Percentiles rank a stretch among this genome's conserved stretches.
These are phyloP conservation scores for Phaethon lepturus DNA, from an alignment of 2,113 vertebrate genomes.

Conservation along the genomic window DNA sequence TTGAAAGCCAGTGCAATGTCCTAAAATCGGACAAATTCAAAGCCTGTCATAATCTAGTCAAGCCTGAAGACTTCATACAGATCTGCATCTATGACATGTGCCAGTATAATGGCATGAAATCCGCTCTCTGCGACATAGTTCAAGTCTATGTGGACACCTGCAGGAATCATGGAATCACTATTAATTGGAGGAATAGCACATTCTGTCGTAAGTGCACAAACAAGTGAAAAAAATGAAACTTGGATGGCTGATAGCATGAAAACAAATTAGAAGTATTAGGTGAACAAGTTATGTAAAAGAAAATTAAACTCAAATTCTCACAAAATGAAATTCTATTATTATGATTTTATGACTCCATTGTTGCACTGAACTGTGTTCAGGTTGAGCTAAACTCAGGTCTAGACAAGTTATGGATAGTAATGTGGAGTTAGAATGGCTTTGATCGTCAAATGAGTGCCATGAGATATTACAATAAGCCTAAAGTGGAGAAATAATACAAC, in stretches of 20 bases:
- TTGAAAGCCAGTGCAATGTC: conserved; percentile 65
- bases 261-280: neutral
- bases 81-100: conserved; percentile 75
- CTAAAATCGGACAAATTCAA: conserved; percentile 62
- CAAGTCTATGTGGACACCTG: conserved; percentile 73
- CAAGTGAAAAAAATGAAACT: neutral
- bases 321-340: neutral
- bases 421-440: neutral
- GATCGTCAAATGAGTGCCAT: neutral
- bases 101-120: conserved; percentile 68
- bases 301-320: neutral
- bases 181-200: conserved; percentile 69
- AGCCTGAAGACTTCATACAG: conserved; percentile 63
- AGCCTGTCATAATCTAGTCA: conserved; percentile 57
- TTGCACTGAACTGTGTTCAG: neutral
- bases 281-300: neutral
- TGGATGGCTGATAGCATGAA: neutral
- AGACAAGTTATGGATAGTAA: neutral
- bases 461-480: neutral
- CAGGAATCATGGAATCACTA: conserved; percentile 49
- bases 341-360: neutral
- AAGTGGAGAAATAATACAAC: neutral
- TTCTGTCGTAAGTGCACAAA: conserved; percentile 70
- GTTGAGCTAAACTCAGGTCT: neutral
- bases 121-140: conserved; percentile 63